A percentile compares a stretch with the other conserved stretches of the same genome.
These are phyloP conservation scores for Crossocerus cetratus DNA, from an alignment of 2,888 invertebrate species.

Conservation along the genomic window DNA sequence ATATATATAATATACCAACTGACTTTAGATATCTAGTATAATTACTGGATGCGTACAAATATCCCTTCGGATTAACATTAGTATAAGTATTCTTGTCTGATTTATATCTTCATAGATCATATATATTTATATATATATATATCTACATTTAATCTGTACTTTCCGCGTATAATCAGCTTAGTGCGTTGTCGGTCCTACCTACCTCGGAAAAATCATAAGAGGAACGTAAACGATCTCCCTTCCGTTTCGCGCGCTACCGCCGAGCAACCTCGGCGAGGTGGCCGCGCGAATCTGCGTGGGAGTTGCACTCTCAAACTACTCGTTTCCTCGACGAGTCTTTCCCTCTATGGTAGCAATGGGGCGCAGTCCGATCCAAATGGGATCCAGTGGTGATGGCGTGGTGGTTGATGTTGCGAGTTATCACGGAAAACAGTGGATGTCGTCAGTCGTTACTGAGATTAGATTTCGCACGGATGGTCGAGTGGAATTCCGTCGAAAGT, in stretches of 20 bases:
- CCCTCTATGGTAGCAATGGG: no score
- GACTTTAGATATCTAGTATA: slow-evolving; percentile 54
- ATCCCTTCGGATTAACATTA: slow-evolving; percentile 59
- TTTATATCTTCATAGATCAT: slow-evolving; percentile 27
- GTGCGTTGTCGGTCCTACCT: slow-evolving; percentile 53
- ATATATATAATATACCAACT: slow-evolving; percentile 42
- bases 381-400: no score
- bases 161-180: slow-evolving; percentile 59
- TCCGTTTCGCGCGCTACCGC: slow-evolving; percentile 59
- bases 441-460: no score
- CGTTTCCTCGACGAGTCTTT: neutral
- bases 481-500: slow-evolving; percentile 47
- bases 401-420: neutral
- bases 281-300: slow-evolving; percentile 63
- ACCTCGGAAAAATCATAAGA: slow-evolving; percentile 60
- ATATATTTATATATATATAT: slow-evolving; percentile 44
- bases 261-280: slow-evolving; percentile 60
- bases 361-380: no score
- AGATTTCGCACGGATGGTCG: neutral
- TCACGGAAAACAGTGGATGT: slow-evolving; percentile 6
- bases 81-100: slow-evolving; percentile 31
- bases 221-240: slow-evolving; percentile 55
- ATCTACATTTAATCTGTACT: slow-evolving; percentile 59
- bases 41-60: slow-evolving; percentile 64
- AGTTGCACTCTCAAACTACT: slow-evolving; percentile 58